phyloP scores from a whole-genome alignment of 1,140 invertebrate species.

The Neodiprion virginianus region DNA sequence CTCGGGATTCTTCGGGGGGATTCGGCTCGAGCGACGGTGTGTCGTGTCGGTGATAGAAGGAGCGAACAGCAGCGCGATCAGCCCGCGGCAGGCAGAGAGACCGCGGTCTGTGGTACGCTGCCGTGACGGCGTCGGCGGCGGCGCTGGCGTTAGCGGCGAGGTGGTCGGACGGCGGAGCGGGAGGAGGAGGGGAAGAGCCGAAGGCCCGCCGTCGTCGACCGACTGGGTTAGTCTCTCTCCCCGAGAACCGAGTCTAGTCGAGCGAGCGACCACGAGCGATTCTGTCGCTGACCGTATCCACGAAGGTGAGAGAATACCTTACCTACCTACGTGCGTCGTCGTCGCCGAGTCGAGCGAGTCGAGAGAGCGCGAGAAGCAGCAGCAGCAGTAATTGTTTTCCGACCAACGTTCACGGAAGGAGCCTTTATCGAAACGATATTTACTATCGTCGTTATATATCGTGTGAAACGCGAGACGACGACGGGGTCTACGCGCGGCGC shows the following conservation, averaged over 20 bases:
- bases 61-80: conserved; percentile 6
- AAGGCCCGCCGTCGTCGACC: neutral
- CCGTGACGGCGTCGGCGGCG: neutral
- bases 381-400: neutral
- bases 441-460: too few species aligned
- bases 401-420: too few species aligned
- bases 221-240: neutral
- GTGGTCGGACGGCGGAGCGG: conserved; percentile 1
- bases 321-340: neutral
- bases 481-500: neutral
- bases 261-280: conserved; percentile 2
- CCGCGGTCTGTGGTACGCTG: too few species aligned
- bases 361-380: neutral
- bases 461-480: too few species aligned
- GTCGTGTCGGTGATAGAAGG: conserved; percentile 23
- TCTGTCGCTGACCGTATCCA: neutral
- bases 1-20: conserved; percentile 10
- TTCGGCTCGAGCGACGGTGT: conserved; percentile 17
- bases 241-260: neutral
- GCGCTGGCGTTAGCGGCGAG: conserved; percentile 24
- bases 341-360: neutral
- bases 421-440: too few species aligned
- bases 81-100: too few species aligned
- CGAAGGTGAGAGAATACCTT: neutral
- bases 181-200: neutral